Base-by-base conservation (phyloP, 2,113 vertebrate species). In the Halcyon senegalensis region DNA sequence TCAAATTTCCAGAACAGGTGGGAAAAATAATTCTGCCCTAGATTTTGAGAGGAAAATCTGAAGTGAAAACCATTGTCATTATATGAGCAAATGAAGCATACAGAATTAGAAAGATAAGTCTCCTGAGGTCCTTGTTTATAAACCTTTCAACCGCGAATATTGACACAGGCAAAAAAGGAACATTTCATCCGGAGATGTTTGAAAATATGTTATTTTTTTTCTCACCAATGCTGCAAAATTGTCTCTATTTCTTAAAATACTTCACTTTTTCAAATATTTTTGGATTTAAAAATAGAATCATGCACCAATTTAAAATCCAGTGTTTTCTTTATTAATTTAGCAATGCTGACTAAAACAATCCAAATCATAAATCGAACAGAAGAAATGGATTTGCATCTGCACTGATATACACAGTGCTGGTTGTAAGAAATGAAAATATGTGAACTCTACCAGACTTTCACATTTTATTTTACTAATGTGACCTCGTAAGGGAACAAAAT, bases 401-500 rank as follows among this genome's bases (percentile, higher is more conserved):
- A 55, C 10, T 69, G 48, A 55, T 55, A 53, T 28, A 84, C 11
- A 39, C 21, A 73, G 11, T 46, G 15, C 9, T 67, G n/a, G 16
- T 13, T 51, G 20, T 60, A 77, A 67, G 50, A 88, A 80, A 73
- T 48, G 20, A 85, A 80, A 77, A 66, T 35, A 72, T 27, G 27
- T 53, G 56, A 89, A 55, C 18, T 84, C 24, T 48, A 59, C 13
- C 55, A 59, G 30, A 84, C 13, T 8, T n/a, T 74, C 53, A 69
- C 4, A 10, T 86, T 93, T 93, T 93, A 59, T 80, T 94, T 95
- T 70, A 78, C 23, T 94, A 89, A 96, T 63, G 37, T 81, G 85
- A 96, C 14, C 64, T 68, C 41, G 86, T 88, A 88, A 78, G 39
- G 70, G 17, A 93, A 69, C 28, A 90, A 59, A 95, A 86, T 89